These are phyloP conservation scores for Murina feae DNA, from an alignment of 2,113 vertebrate species.

Conservation along the genomic window DNA sequence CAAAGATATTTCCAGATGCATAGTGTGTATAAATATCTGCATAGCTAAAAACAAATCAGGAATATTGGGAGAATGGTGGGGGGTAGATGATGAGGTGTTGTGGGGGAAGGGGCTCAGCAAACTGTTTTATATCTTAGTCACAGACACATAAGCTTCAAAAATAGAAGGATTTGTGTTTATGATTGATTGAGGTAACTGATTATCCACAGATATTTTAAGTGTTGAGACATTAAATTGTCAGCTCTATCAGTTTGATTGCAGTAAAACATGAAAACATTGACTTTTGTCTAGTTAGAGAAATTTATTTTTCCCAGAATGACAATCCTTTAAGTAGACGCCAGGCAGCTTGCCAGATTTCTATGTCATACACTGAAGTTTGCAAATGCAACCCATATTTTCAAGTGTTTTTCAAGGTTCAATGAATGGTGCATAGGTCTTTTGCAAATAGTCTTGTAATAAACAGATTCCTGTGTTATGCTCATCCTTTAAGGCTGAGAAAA, in stretches of 20 bases:
- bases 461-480: conserved; percentile 73
- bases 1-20: conserved; percentile 73
- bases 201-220: conserved; percentile 87
- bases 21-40: conserved; percentile 58
- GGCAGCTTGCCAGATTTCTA: conserved; percentile 85
- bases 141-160: conserved; percentile 76
- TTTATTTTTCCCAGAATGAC: conserved; percentile 92
- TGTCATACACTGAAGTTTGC: conserved; percentile 85
- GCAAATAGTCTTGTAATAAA: conserved; percentile 80
- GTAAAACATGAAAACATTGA: conserved; percentile 92
- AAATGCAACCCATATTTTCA: conserved; percentile 85
- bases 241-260: conserved; percentile 87
- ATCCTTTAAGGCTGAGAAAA: conserved; percentile 62
- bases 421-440: conserved; percentile 75
- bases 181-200: conserved; percentile 88
- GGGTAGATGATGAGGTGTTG: not conserved
- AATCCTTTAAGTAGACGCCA: conserved; percentile 90
- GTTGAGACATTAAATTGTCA: conserved; percentile 91
- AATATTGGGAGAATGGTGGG: conserved; percentile 51
- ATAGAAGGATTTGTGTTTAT: conserved; percentile 82
- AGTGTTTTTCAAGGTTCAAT: conserved; percentile 81
- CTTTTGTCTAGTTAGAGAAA: conserved; percentile 90
- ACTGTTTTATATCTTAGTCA: conserved; percentile 76
- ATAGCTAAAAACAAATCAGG: conserved; percentile 68
- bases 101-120: conserved; percentile 57